These are phyloP conservation scores for Hydractinia symbiolongicarpus DNA, from an alignment of 30 jellyfish, hydroid and myxozoan genomes.

Conservation along the genomic window DNA sequence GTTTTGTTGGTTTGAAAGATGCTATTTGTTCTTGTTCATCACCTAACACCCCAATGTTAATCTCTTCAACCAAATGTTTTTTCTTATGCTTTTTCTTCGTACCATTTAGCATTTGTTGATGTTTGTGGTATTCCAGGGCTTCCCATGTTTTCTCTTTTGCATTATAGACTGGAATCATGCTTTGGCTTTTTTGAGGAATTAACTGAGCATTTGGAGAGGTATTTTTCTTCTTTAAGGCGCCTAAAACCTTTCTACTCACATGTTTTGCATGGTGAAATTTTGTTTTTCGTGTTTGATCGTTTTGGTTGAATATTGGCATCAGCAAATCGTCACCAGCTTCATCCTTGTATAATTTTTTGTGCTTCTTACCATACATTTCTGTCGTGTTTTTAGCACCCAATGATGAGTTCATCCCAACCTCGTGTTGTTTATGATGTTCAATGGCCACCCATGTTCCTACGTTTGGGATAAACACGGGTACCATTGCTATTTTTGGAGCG, in stretches of 20 bases:
- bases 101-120: background rate
- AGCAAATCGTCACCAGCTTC: background rate
- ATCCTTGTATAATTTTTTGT: background rate
- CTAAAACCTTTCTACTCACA: background rate
- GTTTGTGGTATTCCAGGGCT: conserved; percentile 12
- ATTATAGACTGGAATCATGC: conserved; percentile 5
- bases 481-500: conserved; percentile 3
- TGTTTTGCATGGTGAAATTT: background rate
- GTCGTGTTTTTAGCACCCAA: background rate
- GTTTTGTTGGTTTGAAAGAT: background rate
- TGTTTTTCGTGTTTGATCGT: background rate
- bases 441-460: conserved; percentile 26
- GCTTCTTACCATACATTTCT: background rate
- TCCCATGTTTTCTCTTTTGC: conserved; percentile 24
- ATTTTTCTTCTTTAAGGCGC: background rate
- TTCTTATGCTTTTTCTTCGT: conserved; percentile 2
- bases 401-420: background rate
- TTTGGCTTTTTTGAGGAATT: background rate
- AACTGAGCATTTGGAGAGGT: background rate
- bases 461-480: background rate
- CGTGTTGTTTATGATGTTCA: background rate
- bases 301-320: background rate
- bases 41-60: conserved; percentile 5
- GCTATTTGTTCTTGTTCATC: background rate
- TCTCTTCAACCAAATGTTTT: background rate